A percentile compares a stretch with the other conserved stretches of the same genome.
phyloP scores from a whole-genome alignment of 2,888 invertebrate genomes.

The Limnephilus auricula region DNA sequence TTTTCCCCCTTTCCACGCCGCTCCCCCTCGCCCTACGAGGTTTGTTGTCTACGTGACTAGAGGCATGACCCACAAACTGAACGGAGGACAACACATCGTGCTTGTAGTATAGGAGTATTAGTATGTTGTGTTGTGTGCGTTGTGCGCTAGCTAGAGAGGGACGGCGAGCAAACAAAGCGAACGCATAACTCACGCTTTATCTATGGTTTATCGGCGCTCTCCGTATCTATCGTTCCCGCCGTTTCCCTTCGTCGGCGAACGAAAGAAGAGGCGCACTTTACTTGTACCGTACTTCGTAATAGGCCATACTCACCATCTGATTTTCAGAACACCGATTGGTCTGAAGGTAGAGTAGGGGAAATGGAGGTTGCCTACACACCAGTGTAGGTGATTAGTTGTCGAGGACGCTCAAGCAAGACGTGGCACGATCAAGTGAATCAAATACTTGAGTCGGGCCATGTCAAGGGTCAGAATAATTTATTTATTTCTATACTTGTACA shows the following conservation, averaged over 20 bases:
- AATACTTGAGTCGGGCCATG: too few relatives aligned
- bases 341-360: too few relatives aligned
- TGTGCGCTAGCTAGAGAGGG: conserved; percentile 29
- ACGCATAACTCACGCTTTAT: conserved; percentile 12
- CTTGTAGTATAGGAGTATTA: not conserved
- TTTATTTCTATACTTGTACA: too few relatives aligned
- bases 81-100: conserved; percentile 5
- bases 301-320: too few relatives aligned
- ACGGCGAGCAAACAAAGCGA: conserved; percentile 45
- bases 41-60: conserved; percentile 63
- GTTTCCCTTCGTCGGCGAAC: not conserved
- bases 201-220: not conserved
- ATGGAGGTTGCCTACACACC: too few relatives aligned
- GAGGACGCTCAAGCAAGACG: too few relatives aligned
- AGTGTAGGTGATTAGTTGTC: too few relatives aligned
- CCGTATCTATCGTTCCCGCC: not conserved
- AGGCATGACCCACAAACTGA: conserved; percentile 58
- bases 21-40: conserved; percentile 9
- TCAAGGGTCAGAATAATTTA: too few relatives aligned
- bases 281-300: too few relatives aligned
- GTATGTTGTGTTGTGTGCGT: not conserved
- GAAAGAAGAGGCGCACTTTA: not conserved
- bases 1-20: not conserved
- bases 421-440: too few relatives aligned
- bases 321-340: too few relatives aligned